phyloP scores from a whole-genome alignment of 1,140 invertebrate species.

The Drosophila quadrilineata region DNA sequence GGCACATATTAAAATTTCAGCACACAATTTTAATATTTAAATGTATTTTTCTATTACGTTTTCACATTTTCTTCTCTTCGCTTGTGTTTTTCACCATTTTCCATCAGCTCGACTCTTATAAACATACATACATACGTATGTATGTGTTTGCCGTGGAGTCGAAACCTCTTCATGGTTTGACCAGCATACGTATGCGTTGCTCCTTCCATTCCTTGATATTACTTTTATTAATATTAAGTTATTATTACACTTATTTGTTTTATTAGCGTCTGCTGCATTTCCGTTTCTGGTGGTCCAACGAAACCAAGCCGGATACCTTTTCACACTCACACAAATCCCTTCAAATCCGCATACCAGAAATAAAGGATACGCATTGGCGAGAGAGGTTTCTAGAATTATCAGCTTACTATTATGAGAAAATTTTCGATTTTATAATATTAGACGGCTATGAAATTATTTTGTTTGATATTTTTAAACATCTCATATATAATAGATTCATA shows the following conservation, averaged over 20 bases:
- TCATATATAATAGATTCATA: not conserved
- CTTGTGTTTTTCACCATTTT: not conserved
- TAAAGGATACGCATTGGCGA: too few species aligned
- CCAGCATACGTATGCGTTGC: too few species aligned
- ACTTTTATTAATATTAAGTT: slow-evolving; percentile 49
- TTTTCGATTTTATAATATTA: too few species aligned
- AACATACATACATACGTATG: too few species aligned
- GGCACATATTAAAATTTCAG: slow-evolving; percentile 65
- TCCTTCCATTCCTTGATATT: too few species aligned
- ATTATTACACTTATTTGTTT: slow-evolving; percentile 66
- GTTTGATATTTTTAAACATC: not conserved
- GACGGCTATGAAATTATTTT: not conserved
- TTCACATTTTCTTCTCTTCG: not conserved
- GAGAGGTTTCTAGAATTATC: too few species aligned
- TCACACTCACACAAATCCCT: slow-evolving; percentile 22
- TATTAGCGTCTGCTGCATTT: slow-evolving; percentile 59
- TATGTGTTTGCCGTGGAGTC: too few species aligned
- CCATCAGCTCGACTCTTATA: too few species aligned
- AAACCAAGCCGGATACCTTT: slow-evolving; percentile 20
- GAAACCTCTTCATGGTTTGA: too few species aligned
- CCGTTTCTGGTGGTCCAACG: slow-evolving; percentile 48
- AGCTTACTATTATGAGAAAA: too few species aligned
- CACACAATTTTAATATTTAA: slow-evolving; percentile 63
- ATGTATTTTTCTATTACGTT: slow-evolving; percentile 31
- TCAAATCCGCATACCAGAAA: slow-evolving; percentile 14